Evolutionary conservation across 2,797 vertebrate species (phyloP).

Genomic region (Macroramphosus scolopax): DNA sequence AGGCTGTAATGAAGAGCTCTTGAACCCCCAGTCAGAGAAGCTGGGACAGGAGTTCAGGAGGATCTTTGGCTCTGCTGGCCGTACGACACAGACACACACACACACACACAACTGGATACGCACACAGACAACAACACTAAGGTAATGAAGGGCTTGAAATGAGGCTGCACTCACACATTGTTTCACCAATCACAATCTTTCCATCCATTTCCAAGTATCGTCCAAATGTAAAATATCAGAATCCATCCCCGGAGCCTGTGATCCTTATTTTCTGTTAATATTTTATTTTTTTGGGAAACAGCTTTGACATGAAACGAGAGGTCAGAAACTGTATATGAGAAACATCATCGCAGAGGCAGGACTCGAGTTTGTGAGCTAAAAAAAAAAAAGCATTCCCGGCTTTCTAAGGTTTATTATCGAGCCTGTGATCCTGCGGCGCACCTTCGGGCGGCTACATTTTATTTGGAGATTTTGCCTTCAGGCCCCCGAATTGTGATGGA

Average conservation of each 20-base stretch:
- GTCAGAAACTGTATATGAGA: constrained; percentile 30
- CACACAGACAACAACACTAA: constrained; percentile 18
- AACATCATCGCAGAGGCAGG: constrained; percentile 11
- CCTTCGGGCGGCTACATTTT: constrained; percentile 48
- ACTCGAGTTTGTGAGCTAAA: constrained; percentile 11
- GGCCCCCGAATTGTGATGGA: constrained; percentile 62
- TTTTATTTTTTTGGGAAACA: constrained; percentile 22
- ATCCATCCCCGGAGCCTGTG: background rate
- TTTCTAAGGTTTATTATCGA: constrained; percentile 33
- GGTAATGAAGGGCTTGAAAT: constrained; percentile 79
- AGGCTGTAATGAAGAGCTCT: constrained; percentile 86
- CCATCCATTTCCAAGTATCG: constrained; percentile 70
- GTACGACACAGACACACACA: constrained; percentile 19
- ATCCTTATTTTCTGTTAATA: constrained; percentile 3
- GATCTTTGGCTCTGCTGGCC: constrained; percentile 65
- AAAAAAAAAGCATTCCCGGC: constrained; percentile 24
- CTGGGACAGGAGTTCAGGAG: constrained; percentile 85
- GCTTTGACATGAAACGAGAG: constrained; percentile 24
- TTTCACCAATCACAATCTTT: constrained; percentile 83
- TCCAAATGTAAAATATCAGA: constrained; percentile 2
- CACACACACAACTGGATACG: constrained; percentile 13
- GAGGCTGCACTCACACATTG: constrained; percentile 82
- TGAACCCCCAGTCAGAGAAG: constrained; percentile 81
- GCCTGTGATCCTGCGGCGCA: constrained; percentile 42
- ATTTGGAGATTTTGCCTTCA: constrained; percentile 55